Evolutionary conservation across 1,140 invertebrate genomes (phyloP).

Genomic region (Sarcophaga peregrina): DNA sequence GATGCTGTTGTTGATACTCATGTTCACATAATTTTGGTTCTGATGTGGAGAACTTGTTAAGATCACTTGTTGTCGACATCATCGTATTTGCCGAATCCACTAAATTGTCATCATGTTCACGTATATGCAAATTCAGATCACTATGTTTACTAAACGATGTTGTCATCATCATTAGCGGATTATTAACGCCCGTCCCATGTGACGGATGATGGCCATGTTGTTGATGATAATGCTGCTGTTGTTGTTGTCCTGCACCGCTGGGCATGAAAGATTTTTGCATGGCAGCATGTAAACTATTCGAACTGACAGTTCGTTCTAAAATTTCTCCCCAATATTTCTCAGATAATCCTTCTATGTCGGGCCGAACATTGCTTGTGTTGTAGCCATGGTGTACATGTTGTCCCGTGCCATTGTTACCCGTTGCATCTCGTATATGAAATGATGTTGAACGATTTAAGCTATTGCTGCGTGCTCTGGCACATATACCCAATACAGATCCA

Average conservation of each 20-base stretch:
- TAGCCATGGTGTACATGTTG: slow-evolving; percentile 32
- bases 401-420: slow-evolving; percentile 47
- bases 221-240: slow-evolving; percentile 56
- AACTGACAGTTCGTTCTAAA: slow-evolving; percentile 77
- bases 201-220: slow-evolving; percentile 50
- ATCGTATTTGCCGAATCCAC: slow-evolving; percentile 29
- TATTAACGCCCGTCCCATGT: slow-evolving; percentile 7
- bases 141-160: slow-evolving; percentile 64
- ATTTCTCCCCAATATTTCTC: slow-evolving; percentile 84
- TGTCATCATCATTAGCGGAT: slow-evolving; percentile 50
- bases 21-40: slow-evolving; percentile 65
- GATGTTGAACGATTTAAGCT: slow-evolving; percentile 62
- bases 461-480: slow-evolving; percentile 59
- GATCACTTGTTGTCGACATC: slow-evolving; percentile 48
- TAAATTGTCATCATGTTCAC: slow-evolving; percentile 44
- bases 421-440: slow-evolving; percentile 57
- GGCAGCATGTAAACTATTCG: slow-evolving; percentile 74
- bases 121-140: slow-evolving; percentile 61
- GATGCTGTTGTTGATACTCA: slow-evolving; percentile 19
- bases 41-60: slow-evolving; percentile 63
- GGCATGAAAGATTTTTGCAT: slow-evolving; percentile 70
- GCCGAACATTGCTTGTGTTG: slow-evolving; percentile 60
- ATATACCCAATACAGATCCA: slow-evolving; percentile 61
- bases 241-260: slow-evolving; percentile 48
- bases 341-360: slow-evolving; percentile 76